A percentile compares a stretch with the other conserved stretches of the same genome.
Evolutionary conservation across 2,797 vertebrate genomes (phyloP).

Genomic region (Coccyzus lansbergi): DNA sequence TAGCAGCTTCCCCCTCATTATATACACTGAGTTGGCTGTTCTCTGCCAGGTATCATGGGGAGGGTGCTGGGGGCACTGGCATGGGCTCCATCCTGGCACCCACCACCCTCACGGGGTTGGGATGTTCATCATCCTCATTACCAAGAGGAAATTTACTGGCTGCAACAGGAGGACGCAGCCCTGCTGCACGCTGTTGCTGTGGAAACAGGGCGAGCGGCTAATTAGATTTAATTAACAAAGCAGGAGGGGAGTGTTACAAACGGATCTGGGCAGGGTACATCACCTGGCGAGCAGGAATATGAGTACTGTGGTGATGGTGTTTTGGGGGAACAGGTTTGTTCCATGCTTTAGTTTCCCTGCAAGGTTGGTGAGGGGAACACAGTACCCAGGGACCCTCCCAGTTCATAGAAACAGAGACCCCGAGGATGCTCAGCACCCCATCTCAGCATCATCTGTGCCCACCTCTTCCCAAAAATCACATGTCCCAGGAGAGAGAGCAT

Average conservation of each 20-base stretch:
- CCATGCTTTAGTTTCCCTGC: neutral
- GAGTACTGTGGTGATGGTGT: neutral
- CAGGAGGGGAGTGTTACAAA: neutral
- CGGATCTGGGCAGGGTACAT: neutral
- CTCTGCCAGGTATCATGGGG: neutral
- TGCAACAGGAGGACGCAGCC: neutral
- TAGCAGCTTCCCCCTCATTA: neutral
- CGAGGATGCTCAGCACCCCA: neutral
- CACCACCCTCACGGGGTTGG: neutral
- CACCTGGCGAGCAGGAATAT: neutral
- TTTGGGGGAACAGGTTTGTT: neutral
- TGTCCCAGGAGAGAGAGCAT: neutral
- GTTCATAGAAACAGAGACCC: neutral
- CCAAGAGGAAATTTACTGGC: constrained; percentile 38
- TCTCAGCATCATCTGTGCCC: neutral
- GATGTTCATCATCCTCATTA: neutral
- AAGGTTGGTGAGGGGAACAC: rapidly evolving
- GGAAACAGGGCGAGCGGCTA: constrained; percentile 49
- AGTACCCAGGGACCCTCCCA: neutral
- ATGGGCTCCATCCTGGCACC: neutral
- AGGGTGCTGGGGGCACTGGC: no score
- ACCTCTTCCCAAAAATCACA: neutral
- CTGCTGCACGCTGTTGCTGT: constrained; percentile 53
- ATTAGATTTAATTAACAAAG: constrained; percentile 63
- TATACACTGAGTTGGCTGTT: neutral